These are phyloP conservation scores for Forbesichthys papilliferus DNA, from an alignment of 2,113 vertebrate species.

Conservation along the genomic window DNA sequence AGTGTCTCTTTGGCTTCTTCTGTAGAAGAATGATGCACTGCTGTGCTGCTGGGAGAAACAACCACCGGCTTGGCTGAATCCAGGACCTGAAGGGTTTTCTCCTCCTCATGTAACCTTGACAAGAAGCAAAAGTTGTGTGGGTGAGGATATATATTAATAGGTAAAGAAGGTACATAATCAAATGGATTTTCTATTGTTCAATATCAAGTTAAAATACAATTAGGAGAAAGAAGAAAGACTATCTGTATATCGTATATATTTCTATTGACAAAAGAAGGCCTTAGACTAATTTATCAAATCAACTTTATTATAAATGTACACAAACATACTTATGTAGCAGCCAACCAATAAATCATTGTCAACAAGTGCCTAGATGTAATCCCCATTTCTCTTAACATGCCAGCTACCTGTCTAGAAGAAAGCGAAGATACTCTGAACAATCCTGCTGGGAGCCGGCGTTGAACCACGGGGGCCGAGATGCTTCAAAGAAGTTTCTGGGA, in stretches of 20 bases:
- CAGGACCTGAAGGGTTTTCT: conserved; percentile 84
- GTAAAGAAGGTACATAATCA: background rate
- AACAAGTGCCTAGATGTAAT: background rate
- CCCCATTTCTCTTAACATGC: background rate
- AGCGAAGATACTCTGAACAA: conserved; percentile 96
- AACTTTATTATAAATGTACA: background rate
- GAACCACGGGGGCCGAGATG: conserved; percentile 95
- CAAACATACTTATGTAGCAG: background rate
- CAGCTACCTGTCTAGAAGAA: conserved; percentile 91
- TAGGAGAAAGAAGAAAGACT: background rate
- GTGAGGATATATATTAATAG: background rate
- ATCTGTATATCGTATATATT: background rate
- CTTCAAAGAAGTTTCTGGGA: conserved; percentile 91
- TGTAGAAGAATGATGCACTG: conserved; percentile 47
- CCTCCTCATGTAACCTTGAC: conserved; percentile 92
- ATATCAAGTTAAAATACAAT: background rate
- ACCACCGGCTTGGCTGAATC: conserved; percentile 57
- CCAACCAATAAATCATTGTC: background rate
- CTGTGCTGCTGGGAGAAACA: conserved; percentile 30
- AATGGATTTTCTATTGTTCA: background rate
- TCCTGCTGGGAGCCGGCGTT: conserved; percentile 93
- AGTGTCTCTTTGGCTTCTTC: conserved; percentile 40
- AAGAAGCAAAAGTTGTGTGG: conserved; percentile 22
- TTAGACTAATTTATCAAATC: background rate
- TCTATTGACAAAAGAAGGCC: background rate